phyloP scores from a whole-genome alignment of 2,888 invertebrate genomes.

The Macrosoma leucophasiata region DNA sequence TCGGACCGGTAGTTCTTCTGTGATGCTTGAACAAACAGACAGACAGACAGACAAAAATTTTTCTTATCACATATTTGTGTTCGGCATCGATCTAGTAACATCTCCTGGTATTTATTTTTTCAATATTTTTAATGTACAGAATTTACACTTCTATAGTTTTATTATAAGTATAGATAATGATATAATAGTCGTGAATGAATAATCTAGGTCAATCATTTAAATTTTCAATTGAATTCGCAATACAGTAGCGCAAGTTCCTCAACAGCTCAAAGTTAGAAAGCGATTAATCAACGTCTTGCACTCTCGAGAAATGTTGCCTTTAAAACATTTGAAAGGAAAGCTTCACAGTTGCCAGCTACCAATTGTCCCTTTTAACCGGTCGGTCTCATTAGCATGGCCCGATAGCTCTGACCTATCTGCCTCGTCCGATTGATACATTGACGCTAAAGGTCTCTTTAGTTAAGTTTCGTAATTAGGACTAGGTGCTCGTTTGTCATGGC shows the following conservation, averaged over 20 bases:
- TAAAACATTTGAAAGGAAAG: slow-evolving; percentile 46
- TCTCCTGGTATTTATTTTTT: too few relatives aligned
- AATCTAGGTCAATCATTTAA: slow-evolving; percentile 23
- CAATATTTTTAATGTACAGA: too few relatives aligned
- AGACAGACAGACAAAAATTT: too few relatives aligned
- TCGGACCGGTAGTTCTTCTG: too few relatives aligned
- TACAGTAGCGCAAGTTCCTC: slow-evolving; percentile 36
- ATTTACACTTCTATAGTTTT: too few relatives aligned
- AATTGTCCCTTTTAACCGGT: slow-evolving; percentile 63
- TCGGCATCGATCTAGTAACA: too few relatives aligned
- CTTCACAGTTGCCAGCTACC: slow-evolving; percentile 48
- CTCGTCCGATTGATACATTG: slow-evolving; percentile 61
- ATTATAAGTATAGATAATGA: too few relatives aligned
- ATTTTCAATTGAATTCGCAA: slow-evolving; percentile 36
- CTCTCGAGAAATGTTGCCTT: slow-evolving; percentile 53
- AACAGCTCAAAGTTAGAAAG: slow-evolving; percentile 36
- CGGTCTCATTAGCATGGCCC: slow-evolving; percentile 61
- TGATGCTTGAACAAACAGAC: too few relatives aligned
- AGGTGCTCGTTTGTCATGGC: slow-evolving; percentile 38
- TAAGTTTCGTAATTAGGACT: slow-evolving; percentile 50
- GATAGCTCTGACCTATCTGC: slow-evolving; percentile 53
- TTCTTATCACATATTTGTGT: too few relatives aligned
- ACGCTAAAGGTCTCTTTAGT: slow-evolving; percentile 55
- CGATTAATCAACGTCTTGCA: slow-evolving; percentile 52
- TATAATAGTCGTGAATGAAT: too few relatives aligned